Percentiles rank a stretch among this genome's conserved stretches.
Conservation (phyloP, 2,888 invertebrate species). For the Pedicia rivosa region DNA sequence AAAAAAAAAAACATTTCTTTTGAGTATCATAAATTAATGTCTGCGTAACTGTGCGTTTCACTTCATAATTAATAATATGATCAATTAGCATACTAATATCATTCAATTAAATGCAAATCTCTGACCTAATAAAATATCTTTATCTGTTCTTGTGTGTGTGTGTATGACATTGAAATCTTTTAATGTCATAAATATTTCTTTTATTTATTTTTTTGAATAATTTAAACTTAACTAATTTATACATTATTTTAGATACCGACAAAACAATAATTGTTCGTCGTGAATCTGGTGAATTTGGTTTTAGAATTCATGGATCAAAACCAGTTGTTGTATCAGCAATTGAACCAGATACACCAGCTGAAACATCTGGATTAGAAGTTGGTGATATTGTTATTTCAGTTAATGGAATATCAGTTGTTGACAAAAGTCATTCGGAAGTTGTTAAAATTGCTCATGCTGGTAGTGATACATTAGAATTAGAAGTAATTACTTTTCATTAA, state of each 20-base stretch:
- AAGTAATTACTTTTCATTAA: constrained; percentile 32
- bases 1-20: too few species aligned
- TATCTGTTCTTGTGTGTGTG: background rate
- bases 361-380: constrained; percentile 79
- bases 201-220: background rate
- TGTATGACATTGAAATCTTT: too few species aligned
- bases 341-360: constrained; percentile 86
- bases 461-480: constrained; percentile 69
- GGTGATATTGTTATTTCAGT: constrained; percentile 89
- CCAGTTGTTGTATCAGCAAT: constrained; percentile 95
- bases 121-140: too few species aligned
- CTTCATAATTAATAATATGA: too few species aligned
- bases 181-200: too few species aligned
- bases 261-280: constrained; percentile 71
- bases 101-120: too few species aligned
- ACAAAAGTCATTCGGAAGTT: constrained; percentile 85
- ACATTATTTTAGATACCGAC: constrained; percentile 51
- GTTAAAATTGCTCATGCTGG: constrained; percentile 83
- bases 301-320: constrained; percentile 87
- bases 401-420: constrained; percentile 79
- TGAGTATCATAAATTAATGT: too few species aligned
- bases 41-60: too few species aligned
- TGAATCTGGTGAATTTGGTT: constrained; percentile 81
- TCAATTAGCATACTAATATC: too few species aligned
- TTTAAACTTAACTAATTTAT: background rate